Evolutionary conservation across 2,797 vertebrate species (phyloP).

Genomic region (Brotula barbata): DNA sequence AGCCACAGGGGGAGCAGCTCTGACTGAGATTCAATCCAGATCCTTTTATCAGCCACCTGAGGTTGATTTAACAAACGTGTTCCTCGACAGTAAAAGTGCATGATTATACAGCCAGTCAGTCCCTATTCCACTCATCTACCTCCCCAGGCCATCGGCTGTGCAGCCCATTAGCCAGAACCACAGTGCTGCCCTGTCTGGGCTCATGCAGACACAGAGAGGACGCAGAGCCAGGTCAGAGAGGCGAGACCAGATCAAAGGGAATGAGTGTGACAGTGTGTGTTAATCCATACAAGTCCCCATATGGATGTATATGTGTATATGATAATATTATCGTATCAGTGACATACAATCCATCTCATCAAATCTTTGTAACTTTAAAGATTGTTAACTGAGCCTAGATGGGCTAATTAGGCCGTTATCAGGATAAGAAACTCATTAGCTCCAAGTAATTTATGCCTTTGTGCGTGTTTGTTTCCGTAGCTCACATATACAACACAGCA

Average conservation of each 20-base stretch:
- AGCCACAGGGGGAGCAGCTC: slow-evolving; percentile 51
- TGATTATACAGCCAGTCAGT: slow-evolving; percentile 68
- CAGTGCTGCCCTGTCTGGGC: slow-evolving; percentile 53
- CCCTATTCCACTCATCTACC: slow-evolving; percentile 34
- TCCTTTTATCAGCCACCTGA: slow-evolving; percentile 77
- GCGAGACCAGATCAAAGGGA: slow-evolving; percentile 49
- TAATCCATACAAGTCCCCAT: no score
- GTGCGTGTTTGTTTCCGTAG: no score
- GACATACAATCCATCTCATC: no score
- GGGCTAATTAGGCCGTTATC: no score
- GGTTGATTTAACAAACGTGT: slow-evolving; percentile 74
- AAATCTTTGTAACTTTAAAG: no score
- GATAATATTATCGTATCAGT: no score
- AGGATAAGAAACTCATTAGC: no score
- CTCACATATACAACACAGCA: no score
- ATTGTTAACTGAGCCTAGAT: no score
- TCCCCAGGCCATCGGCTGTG: slow-evolving; percentile 31
- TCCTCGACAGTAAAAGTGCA: slow-evolving; percentile 62
- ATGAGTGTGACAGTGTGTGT: slow-evolving; percentile 4
- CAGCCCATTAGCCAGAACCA: slow-evolving; percentile 68
- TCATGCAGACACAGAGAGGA: slow-evolving; percentile 47
- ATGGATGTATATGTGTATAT: slow-evolving; percentile 2
- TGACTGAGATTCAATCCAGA: slow-evolving; percentile 65
- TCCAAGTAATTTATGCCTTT: no score
- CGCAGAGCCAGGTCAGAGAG: slow-evolving; percentile 38